Evolutionary conservation across 1,140 invertebrate genomes (phyloP), one percentile per base, ranked within the genome.

Genomic region (Medauroidea extradentata): DNA sequence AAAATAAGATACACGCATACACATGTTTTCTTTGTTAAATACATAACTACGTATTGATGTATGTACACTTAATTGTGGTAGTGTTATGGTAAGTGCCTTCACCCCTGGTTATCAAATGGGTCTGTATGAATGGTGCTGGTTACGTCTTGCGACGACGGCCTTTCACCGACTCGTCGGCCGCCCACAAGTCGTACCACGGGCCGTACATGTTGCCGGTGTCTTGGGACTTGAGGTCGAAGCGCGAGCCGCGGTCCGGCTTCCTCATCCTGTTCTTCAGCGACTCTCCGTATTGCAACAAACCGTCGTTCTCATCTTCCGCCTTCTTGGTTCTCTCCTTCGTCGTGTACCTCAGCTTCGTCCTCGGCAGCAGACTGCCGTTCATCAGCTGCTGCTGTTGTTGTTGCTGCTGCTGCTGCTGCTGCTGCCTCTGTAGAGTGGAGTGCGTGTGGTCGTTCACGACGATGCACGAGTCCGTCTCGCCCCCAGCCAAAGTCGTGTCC

Each of bases 181-280:
- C 88, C 90, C 89, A 92, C 39, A 91, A 81, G 73, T 91, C 89
- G 67, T 91, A 93, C 91, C 91, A 94, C 0, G 89, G 89, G 1
- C 89, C 90, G 70, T 89, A 92, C 59, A 87, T 88, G 63, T 88
- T 87, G 29, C 78, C 76, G 65, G 67, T 72, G 66, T 67, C 81
- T 25, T 79, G 78, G 34, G 83, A 81, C 54, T 72, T 73, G 63
- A 83, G 79, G 50, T 83, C 79, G 51, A 83, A 75, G 58, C 79
- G 79, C 21, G 73, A 72, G 5, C 66, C 71, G 38, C 77, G 72
- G 41, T 79, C 75, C 0, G 75, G 73, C 57, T 71, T 75, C 59
- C 74, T 74, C 53, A 79, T 62, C 25, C 79, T 70, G 38, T 72
- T 66, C 52, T 79, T 65, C 44, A 72, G 71, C 38, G 75, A 69